phyloP scores from a whole-genome alignment of 2,113 vertebrate species.

The Seriola quinqueradiata region DNA sequence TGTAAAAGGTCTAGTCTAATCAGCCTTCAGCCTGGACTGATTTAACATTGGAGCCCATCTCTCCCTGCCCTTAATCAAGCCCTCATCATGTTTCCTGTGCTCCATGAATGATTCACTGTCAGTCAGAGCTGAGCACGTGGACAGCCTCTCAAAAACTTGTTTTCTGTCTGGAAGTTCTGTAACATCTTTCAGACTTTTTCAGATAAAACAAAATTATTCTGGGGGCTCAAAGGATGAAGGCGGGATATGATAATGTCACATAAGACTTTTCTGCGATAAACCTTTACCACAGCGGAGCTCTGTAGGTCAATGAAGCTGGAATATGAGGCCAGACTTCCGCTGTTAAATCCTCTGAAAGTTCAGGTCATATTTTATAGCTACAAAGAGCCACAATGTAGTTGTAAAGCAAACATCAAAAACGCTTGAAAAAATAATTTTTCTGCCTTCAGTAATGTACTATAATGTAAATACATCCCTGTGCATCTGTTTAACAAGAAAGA shows the following conservation, averaged over 20 bases:
- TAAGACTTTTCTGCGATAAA: slow-evolving; percentile 44
- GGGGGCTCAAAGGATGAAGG: not conserved
- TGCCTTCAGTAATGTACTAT: not conserved
- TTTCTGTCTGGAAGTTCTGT: slow-evolving; percentile 57
- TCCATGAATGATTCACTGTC: slow-evolving; percentile 77
- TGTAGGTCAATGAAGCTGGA: slow-evolving; percentile 33
- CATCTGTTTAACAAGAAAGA: not conserved
- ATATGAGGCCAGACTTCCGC: slow-evolving; percentile 9
- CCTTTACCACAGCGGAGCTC: not conserved
- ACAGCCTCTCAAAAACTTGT: slow-evolving; percentile 68
- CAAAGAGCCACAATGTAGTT: not conserved
- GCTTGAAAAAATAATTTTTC: not conserved
- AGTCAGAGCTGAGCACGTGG: slow-evolving; percentile 57
- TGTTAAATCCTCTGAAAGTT: slow-evolving; percentile 10
- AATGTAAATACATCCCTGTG: not conserved
- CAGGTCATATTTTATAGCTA: not conserved
- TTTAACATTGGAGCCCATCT: slow-evolving; percentile 60
- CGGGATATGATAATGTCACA: slow-evolving; percentile 34
- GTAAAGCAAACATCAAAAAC: not conserved
- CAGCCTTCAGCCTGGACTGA: slow-evolving; percentile 64
- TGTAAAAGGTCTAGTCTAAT: slow-evolving; percentile 62
- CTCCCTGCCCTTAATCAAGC: slow-evolving; percentile 73
- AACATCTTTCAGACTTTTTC: slow-evolving; percentile 46
- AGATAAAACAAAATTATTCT: slow-evolving; percentile 52
- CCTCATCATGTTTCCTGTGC: slow-evolving; percentile 71